Base-by-base conservation (phyloP, 2,797 vertebrate species). In the Spinus olivaceus region DNA sequence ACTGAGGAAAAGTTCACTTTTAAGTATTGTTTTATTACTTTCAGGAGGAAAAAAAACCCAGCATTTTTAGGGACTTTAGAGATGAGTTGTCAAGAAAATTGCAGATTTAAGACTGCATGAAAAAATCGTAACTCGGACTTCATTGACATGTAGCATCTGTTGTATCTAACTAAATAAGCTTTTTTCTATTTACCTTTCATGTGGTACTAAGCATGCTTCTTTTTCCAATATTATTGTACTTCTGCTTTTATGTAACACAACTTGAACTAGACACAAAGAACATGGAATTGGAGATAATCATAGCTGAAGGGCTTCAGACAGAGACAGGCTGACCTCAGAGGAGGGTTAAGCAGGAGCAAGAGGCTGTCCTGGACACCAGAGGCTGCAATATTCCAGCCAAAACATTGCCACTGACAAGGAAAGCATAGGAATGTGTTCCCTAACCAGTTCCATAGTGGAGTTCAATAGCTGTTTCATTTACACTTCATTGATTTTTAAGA, bases 401-500 rank as follows among this genome's bases (percentile, higher is more conserved):
- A 83, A 71, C 14, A 42, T 49, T 57, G 56, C 41, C 27, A 35
- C 50, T 66, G 60, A 50, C 67, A 86, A 64, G 67, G 24, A 53
- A 80, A 61, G 32, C 2, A 0, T 39, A 41, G 37, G 82, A 78
- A 78, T 53, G 30, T 42, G 8, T 49, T 44, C 35, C 33, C 63
- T 81, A 76, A 66, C 30, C 7, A 3, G 33, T 59, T 86, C 59
- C 51, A 53, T 14, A 44, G 25, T 56, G 25, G 32, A 85, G 46
- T 35, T 94, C 41, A 66, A 33, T 70, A 74, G 41, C 54, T 82
- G 32, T 85, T 93, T 85, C 59, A 46, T 82, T 91, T 90, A 49
- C 33, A 66, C 56, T 50, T 94, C 23, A 47, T 51, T 54, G 69
- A 57, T 95, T 94, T 96, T 94, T 92, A 83, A 86, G 72, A 81